Conservation (phyloP, 2,888 invertebrate genomes). For the Embidobia sp. region DNA sequence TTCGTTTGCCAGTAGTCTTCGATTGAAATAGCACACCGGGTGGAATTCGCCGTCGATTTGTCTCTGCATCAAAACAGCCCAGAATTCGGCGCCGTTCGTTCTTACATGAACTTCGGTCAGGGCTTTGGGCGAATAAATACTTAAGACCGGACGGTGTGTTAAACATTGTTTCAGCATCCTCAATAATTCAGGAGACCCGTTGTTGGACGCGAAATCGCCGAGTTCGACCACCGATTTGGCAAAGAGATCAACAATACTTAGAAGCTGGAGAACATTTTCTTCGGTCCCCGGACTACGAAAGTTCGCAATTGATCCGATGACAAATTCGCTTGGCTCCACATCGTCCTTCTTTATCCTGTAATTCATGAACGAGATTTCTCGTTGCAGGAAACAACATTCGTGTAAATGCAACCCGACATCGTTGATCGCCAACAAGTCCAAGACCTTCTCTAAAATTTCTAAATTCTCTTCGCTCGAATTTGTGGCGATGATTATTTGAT, state of each 20-base stretch:
- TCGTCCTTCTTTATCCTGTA: conserved; percentile 29
- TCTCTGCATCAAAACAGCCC: conserved; percentile 53
- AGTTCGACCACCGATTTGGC: background rate
- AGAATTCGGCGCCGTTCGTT: conserved; percentile 30
- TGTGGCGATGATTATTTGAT: conserved; percentile 47
- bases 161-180: conserved; percentile 32
- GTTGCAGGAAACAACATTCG: conserved; percentile 52
- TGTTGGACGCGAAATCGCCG: too few relatives aligned
- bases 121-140: conserved; percentile 35
- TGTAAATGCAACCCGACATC: conserved; percentile 36
- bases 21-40: conserved; percentile 50
- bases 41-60: conserved; percentile 44
- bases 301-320: conserved; percentile 18
- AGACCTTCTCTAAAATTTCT: conserved; percentile 13
- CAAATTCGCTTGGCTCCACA: conserved; percentile 1
- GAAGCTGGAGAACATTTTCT: conserved; percentile 29
- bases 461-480: conserved; percentile 14
- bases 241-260: background rate
- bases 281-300: conserved; percentile 18
- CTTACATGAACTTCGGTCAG: conserved; percentile 58
- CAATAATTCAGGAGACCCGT: background rate
- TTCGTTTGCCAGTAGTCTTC: conserved; percentile 23
- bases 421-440: conserved; percentile 28
- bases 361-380: conserved; percentile 34
- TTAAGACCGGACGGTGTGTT: conserved; percentile 28